phyloP scores from a whole-genome alignment of 2,888 invertebrate genomes.

The Drosophila mercatorum region DNA sequence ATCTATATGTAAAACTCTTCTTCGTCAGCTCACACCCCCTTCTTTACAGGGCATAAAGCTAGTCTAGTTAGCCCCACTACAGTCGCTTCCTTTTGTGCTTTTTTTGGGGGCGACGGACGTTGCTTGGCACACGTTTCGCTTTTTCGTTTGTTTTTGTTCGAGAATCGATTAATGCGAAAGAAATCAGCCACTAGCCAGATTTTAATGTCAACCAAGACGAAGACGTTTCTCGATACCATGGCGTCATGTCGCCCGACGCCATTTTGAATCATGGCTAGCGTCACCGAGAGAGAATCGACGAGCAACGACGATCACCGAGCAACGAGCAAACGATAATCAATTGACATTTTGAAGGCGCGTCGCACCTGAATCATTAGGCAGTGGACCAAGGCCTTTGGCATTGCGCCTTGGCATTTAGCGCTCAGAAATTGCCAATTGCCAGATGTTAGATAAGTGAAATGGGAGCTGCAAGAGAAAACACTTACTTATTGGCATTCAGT shows the following conservation, averaged over 20 bases:
- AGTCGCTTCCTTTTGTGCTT: neutral
- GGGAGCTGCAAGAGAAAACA: conserved; percentile 3
- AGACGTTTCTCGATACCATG: conserved; percentile 36
- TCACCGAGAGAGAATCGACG: conserved; percentile 3
- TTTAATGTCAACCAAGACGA: conserved; percentile 33
- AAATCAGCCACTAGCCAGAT: conserved; percentile 26
- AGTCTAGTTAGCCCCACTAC: neutral
- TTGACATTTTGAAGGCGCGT: conserved; percentile 72
- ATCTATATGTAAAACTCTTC: neutral
- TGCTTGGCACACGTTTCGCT: conserved; percentile 67
- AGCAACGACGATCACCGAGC: neutral
- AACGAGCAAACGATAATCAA: conserved; percentile 34
- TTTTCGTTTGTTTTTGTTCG: conserved; percentile 14
- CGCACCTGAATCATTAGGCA: conserved; percentile 75
- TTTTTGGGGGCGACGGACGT: conserved; percentile 32
- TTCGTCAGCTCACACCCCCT: neutral
- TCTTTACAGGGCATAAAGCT: conserved; percentile 16
- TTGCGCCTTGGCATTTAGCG: conserved; percentile 70
- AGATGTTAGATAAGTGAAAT: conserved; percentile 13
- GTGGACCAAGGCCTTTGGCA: conserved; percentile 59
- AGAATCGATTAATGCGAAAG: conserved; percentile 60
- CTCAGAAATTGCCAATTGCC: conserved; percentile 1
- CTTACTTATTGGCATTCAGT: conserved; percentile 54
- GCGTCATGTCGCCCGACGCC: conserved; percentile 55
- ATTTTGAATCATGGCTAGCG: conserved; percentile 54